Evolutionary conservation across 2,888 invertebrate species (phyloP).

Genomic region (Amaurobius ferox): DNA sequence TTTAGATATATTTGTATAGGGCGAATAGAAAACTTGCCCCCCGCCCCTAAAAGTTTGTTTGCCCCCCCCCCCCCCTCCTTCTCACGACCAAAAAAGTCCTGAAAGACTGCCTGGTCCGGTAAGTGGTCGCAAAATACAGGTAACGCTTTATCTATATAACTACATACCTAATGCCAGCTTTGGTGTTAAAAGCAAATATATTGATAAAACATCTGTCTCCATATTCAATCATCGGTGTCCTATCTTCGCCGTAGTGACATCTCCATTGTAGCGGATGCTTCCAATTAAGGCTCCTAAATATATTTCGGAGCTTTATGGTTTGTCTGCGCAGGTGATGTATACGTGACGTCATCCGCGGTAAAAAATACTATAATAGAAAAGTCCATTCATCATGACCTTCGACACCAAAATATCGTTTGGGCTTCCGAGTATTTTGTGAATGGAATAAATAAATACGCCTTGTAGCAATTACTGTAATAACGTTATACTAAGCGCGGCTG

Average conservation of each 20-base stretch:
- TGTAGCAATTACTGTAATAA: not conserved
- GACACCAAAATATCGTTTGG: not conserved
- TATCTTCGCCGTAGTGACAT: not conserved
- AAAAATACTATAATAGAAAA: not conserved
- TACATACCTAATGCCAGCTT: too few species aligned
- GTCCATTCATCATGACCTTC: conserved; percentile 6
- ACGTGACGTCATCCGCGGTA: not conserved
- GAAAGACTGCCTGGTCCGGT: too few species aligned
- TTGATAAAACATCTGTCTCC: not conserved
- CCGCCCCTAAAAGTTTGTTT: too few species aligned
- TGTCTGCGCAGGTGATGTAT: not conserved
- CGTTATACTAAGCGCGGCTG: not conserved
- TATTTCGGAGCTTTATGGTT: too few species aligned
- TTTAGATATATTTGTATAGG: too few species aligned
- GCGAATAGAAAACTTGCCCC: too few species aligned
- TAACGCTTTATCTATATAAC: too few species aligned
- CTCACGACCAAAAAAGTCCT: too few species aligned
- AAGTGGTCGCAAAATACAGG: too few species aligned
- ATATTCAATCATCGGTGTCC: not conserved
- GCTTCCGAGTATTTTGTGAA: not conserved
- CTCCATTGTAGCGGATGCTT: not conserved
- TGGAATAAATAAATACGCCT: not conserved
- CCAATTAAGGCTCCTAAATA: too few species aligned
- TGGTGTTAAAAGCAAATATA: too few species aligned
- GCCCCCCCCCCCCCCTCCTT: too few species aligned